Percentiles rank a stretch among this genome's conserved stretches.
These are phyloP conservation scores for Danio tinwini DNA, from an alignment of 2,797 vertebrate genomes.

Conservation along the genomic window DNA sequence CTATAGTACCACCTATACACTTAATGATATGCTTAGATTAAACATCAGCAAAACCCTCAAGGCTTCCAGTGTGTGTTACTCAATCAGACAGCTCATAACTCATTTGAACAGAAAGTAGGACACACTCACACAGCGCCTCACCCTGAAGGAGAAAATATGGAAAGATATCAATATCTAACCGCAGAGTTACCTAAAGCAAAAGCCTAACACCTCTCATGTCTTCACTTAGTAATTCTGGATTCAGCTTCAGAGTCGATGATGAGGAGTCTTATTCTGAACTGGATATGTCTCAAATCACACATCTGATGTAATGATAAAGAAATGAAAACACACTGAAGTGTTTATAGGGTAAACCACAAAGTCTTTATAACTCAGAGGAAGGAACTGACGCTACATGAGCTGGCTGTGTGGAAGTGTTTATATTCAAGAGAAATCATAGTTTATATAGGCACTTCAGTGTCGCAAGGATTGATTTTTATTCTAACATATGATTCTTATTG, in stretches of 20 bases:
- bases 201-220: background rate
- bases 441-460: background rate
- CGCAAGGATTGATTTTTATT: background rate
- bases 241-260: constrained; percentile 11
- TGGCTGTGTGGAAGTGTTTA: background rate
- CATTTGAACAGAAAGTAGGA: constrained; percentile 22
- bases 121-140: constrained; percentile 36
- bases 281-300: constrained; percentile 38
- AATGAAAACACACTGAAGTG: constrained; percentile 36
- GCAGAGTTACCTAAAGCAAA: constrained; percentile 10
- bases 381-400: background rate
- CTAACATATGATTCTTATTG: background rate
- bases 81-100: constrained; percentile 40
- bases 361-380: constrained; percentile 12
- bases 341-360: constrained; percentile 27
- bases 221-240: constrained; percentile 1
- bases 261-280: constrained; percentile 10
- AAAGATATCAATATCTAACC: background rate
- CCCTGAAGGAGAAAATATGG: constrained; percentile 17
- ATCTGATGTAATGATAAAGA: constrained; percentile 30
- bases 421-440: background rate
- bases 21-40: constrained; percentile 3
- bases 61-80: constrained; percentile 7
- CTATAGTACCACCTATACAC: background rate
- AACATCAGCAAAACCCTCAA: constrained; percentile 20